These are phyloP conservation scores for Epinephelus fuscoguttatus DNA, from an alignment of 2,113 vertebrate genomes.

Conservation along the genomic window DNA sequence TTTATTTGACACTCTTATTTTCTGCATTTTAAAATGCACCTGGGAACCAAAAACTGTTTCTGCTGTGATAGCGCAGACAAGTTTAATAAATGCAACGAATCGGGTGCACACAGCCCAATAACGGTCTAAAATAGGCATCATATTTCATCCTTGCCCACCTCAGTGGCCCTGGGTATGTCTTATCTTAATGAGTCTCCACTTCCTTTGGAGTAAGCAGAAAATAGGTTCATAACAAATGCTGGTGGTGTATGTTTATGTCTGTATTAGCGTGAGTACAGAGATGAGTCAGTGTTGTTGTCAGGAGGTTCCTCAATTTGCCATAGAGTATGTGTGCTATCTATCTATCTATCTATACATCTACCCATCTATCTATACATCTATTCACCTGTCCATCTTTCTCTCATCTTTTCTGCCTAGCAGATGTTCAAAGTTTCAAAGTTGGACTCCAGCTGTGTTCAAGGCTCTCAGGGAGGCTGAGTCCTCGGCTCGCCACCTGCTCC, in stretches of 20 bases:
- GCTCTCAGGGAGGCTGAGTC: slow-evolving; percentile 10
- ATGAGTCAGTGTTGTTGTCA: neutral
- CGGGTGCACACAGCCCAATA: slow-evolving; percentile 33
- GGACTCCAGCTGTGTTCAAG: neutral
- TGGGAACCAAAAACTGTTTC: neutral
- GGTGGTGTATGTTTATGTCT: slow-evolving; percentile 10
- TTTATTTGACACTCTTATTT: slow-evolving; percentile 25
- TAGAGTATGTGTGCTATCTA: neutral
- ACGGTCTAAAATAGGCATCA: slow-evolving; percentile 54
- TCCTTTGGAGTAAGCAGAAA: slow-evolving; percentile 47
- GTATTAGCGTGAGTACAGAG: neutral
- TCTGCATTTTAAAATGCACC: slow-evolving; percentile 17
- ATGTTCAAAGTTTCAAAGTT: slow-evolving; percentile 33
- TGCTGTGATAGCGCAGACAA: slow-evolving; percentile 12
- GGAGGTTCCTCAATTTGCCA: neutral
- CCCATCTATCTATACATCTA: neutral
- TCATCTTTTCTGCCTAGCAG: neutral
- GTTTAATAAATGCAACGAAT: slow-evolving; percentile 48
- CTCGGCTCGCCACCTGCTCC: slow-evolving; percentile 36
- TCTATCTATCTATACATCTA: neutral
- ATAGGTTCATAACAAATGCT: slow-evolving; percentile 15
- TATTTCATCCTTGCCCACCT: slow-evolving; percentile 60
- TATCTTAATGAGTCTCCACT: slow-evolving; percentile 62
- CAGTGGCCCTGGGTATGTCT: slow-evolving; percentile 44
- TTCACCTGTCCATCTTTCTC: neutral